Evolutionary conservation across 2,113 vertebrate species (phyloP).

Genomic region (Cercocebus atys): DNA sequence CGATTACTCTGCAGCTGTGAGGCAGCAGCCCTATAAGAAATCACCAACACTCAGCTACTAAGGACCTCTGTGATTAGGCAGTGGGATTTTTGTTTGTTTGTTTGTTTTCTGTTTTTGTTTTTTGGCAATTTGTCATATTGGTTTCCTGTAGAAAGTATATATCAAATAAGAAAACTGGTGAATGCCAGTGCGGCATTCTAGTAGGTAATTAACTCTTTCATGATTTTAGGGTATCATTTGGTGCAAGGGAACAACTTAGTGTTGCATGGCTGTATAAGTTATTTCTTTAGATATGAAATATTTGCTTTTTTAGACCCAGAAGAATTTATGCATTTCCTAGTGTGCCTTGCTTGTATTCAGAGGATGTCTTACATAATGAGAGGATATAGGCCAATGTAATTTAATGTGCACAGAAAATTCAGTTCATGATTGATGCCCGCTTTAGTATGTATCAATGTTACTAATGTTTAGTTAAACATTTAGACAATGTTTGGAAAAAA

Average conservation of each 20-base stretch:
- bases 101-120: neutral
- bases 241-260: neutral
- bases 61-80: neutral
- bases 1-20: neutral
- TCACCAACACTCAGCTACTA: neutral
- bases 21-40: neutral
- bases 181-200: neutral
- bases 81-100: neutral
- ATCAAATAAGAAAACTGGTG: neutral
- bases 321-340: neutral
- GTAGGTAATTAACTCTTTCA: neutral
- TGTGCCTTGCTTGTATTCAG: neutral
- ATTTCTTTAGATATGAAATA: neutral
- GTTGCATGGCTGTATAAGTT: neutral
- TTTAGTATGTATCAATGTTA: neutral
- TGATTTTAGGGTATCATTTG: neutral
- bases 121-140: neutral
- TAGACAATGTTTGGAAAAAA: neutral
- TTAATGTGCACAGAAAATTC: neutral
- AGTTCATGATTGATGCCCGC: neutral
- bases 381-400: neutral
- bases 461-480: neutral
- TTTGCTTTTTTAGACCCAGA: neutral
- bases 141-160: neutral
- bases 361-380: neutral